Conservation (phyloP, 2,888 invertebrate species). For the Therioaphis trifolii region DNA sequence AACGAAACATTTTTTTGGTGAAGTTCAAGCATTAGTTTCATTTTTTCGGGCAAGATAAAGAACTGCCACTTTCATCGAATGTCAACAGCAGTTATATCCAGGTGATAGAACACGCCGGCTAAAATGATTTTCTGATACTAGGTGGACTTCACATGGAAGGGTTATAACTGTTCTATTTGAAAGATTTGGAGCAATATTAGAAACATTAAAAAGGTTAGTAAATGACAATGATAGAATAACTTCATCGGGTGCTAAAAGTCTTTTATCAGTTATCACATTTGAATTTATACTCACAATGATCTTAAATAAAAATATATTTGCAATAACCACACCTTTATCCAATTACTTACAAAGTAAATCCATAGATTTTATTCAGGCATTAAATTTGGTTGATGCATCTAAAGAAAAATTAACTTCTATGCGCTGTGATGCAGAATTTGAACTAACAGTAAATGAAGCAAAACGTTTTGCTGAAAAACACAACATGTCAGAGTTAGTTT, state of each 20-base stretch:
- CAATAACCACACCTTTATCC: no score
- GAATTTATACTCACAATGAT: constrained; percentile 3
- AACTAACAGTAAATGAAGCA: constrained; percentile 1
- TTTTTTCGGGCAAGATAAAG: constrained; percentile 4
- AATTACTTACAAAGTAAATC: constrained; percentile 15
- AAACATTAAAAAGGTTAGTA: constrained; percentile 13
- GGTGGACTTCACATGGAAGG: constrained; percentile 16
- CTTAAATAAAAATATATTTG: no score
- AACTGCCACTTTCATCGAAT: not conserved
- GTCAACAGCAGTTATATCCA: not conserved
- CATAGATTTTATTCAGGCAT: constrained; percentile 1
- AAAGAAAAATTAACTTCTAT: constrained; percentile 7
- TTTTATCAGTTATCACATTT: constrained; percentile 16
- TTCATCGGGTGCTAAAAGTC: constrained; percentile 6
- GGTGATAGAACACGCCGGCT: not conserved
- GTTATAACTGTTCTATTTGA: not conserved
- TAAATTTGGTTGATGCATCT: constrained; percentile 1
- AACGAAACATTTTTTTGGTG: constrained; percentile 4
- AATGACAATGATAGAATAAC: constrained; percentile 7
- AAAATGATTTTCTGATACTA: not conserved
- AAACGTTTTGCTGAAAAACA: constrained; percentile 19
- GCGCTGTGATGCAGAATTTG: constrained; percentile 1
- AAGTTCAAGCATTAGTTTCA: constrained; percentile 6
- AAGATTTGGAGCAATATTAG: constrained; percentile 11
- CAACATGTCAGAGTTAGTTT: not conserved